These are phyloP conservation scores for Athene cunicularia DNA, from an alignment of 2,113 vertebrate species.

Conservation along the genomic window DNA sequence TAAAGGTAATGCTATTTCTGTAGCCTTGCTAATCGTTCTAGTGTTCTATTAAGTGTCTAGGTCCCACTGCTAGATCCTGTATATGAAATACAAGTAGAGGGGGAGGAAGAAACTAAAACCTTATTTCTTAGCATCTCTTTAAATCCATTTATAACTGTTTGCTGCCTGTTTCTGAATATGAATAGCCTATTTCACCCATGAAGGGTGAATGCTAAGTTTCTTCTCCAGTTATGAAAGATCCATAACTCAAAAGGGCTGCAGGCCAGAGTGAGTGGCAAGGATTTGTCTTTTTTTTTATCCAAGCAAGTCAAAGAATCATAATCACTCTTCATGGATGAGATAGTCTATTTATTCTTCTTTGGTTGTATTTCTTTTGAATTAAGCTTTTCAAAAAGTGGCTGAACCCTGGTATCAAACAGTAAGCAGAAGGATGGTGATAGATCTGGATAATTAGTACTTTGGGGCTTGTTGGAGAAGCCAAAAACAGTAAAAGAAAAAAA, in stretches of 20 bases:
- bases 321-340: not conserved
- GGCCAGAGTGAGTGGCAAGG: not conserved
- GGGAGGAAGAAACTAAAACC: not conserved
- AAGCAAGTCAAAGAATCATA: not conserved
- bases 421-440: not conserved
- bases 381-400: not conserved
- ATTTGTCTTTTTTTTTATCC: not conserved
- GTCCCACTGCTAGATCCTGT: not conserved
- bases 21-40: not conserved
- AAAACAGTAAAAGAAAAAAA: not conserved
- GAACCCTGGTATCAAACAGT: not conserved
- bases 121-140: constrained; percentile 32
- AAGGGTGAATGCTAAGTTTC: not conserved
- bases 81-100: not conserved
- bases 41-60: not conserved
- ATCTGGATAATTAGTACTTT: not conserved
- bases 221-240: constrained; percentile 2
- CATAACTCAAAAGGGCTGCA: constrained; percentile 39
- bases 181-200: constrained; percentile 8
- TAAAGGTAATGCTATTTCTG: not conserved
- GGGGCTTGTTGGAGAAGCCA: not conserved
- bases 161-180: constrained; percentile 15
- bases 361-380: not conserved
- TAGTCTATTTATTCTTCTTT: not conserved
- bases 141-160: constrained; percentile 56